These are phyloP conservation scores for Ophion ventricosus DNA, from an alignment of 2,888 invertebrate species.

Conservation along the genomic window DNA sequence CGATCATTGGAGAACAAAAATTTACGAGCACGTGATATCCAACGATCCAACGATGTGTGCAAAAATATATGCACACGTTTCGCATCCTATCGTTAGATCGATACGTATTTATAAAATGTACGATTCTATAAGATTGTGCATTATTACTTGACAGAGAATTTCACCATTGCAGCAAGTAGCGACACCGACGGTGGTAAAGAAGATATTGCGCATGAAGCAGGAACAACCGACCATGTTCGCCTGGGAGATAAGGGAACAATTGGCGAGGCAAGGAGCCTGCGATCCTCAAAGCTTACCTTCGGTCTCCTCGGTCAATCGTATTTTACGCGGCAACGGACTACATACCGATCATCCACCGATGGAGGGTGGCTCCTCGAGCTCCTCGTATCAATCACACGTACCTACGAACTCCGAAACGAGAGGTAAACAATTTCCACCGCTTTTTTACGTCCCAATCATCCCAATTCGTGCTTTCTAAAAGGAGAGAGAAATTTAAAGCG, in stretches of 20 bases:
- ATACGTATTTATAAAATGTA: slow-evolving; percentile 2
- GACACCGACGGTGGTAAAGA: slow-evolving; percentile 97
- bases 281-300: slow-evolving; percentile 96
- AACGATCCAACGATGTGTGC: no score
- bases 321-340: slow-evolving; percentile 93
- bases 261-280: slow-evolving; percentile 95
- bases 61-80: no score
- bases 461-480: no score
- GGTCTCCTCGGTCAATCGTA: slow-evolving; percentile 97
- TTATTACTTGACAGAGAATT: slow-evolving; percentile 68
- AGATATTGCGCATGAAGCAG: slow-evolving; percentile 96
- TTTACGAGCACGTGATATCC: no score
- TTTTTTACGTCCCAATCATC: background rate
- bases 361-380: slow-evolving; percentile 74
- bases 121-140: slow-evolving; percentile 52
- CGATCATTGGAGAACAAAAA: no score
- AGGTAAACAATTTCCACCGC: slow-evolving; percentile 69
- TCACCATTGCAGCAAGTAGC: slow-evolving; percentile 93
- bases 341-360: slow-evolving; percentile 85
- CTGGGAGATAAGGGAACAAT: slow-evolving; percentile 97
- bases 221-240: slow-evolving; percentile 98
- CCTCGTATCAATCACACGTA: slow-evolving; percentile 76
- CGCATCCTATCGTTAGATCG: slow-evolving; percentile 22
- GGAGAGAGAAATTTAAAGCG: background rate
- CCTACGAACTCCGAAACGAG: slow-evolving; percentile 74